phyloP scores from a whole-genome alignment of 2,797 vertebrate species.

The Poeciliopsis paucimaculata region DNA sequence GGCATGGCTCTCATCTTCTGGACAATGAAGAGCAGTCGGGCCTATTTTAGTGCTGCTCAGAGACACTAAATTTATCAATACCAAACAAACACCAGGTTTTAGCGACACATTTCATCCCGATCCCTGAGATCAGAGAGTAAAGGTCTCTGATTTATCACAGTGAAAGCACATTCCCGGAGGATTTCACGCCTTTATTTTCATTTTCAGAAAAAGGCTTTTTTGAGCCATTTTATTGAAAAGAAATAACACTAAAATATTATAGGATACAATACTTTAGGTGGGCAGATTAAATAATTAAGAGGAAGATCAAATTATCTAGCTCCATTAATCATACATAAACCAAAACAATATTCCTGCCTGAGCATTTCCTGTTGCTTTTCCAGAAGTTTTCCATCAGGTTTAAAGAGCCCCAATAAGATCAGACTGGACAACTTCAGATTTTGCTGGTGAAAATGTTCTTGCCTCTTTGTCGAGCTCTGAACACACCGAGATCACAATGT shows the following conservation, averaged over 20 bases:
- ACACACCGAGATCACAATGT: not conserved
- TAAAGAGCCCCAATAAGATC: not conserved
- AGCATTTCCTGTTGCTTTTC: not conserved
- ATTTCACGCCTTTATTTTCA: not conserved
- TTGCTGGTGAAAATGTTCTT: not conserved
- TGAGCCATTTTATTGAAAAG: not conserved
- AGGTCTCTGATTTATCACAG: slow-evolving; percentile 52
- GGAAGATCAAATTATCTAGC: not conserved
- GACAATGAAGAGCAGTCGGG: slow-evolving; percentile 70
- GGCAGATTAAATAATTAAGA: not conserved
- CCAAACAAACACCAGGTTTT: slow-evolving; percentile 68
- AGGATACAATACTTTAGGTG: not conserved
- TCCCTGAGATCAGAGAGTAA: slow-evolving; percentile 37
- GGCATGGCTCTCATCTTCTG: slow-evolving; percentile 71
- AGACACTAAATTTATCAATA: slow-evolving; percentile 72
- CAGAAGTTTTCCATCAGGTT: not conserved
- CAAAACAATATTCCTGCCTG: not conserved
- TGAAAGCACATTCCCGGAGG: slow-evolving; percentile 18
- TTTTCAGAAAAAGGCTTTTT: not conserved
- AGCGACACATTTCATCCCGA: slow-evolving; percentile 50
- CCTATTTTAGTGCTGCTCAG: slow-evolving; percentile 51
- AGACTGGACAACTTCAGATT: not conserved
- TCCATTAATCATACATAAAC: not conserved
- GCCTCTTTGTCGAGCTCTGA: not conserved
- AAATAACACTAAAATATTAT: not conserved